Evolutionary conservation across 2,888 invertebrate genomes (phyloP), one percentile per base, ranked within the genome.

Genomic region (Pollenia amentaria): DNA sequence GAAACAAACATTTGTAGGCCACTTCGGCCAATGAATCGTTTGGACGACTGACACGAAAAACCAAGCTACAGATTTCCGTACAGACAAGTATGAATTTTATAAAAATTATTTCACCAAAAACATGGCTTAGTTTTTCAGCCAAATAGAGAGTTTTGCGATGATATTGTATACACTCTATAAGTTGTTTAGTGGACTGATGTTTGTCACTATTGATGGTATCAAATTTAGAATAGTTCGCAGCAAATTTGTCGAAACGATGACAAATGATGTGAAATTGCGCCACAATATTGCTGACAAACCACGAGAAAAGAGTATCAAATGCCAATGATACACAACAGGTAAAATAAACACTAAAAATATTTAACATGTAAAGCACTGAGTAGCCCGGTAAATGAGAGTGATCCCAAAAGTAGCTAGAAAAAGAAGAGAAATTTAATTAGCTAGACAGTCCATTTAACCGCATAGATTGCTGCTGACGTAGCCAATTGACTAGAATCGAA

Each of bases 211-310:
- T 40, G 6, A 38, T 11, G 11, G 2, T 0, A 0, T 29, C 1
- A 2, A 38, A 3, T 11, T 78, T 4, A 6, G 29, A 0, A 3
- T 3, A 18, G 0, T 72, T 16, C 12, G 9, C 0, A 3, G 62
- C 69, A 1, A 72, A 4, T 21, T 65, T 18, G 1, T 65, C 57
- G 12, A 85, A 77, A 21, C 60, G 69, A 62, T 62, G 12, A 6
- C 21, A n/a, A 4, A 62, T n/a, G 2, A 81, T 73, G 14, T 67
- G 65, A 48, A 81, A 81, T n/a, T 81, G 85, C 10, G 85, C 81
- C 46, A 64, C 46, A 42, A 85, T 80, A 18, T 85, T 85, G 62
- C 65, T 72, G n/a, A 80, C 75, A 12, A 85, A 16, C 85, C 85
- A 85, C 4, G 75, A 70, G 38, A 80, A 85, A 10, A 85, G n/a